Conservation (phyloP, 2,797 vertebrate species). For the Microctenopoma steveboyesi region DNA sequence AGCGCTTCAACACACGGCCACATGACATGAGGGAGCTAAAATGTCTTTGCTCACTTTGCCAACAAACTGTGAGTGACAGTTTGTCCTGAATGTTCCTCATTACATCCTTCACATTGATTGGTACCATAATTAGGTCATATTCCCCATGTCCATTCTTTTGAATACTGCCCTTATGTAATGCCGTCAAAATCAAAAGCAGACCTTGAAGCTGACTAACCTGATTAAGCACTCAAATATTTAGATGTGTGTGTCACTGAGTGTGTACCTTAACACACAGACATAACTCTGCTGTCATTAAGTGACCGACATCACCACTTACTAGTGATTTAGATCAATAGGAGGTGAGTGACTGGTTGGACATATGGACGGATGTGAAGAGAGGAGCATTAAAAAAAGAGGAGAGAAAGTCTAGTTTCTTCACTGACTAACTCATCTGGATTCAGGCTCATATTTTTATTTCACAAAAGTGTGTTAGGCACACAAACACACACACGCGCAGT, state of each 20-base stretch:
- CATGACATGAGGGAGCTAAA: neutral
- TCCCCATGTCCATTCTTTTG: slow-evolving; percentile 16
- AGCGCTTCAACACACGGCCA: no score
- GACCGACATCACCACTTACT: slow-evolving; percentile 13
- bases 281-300: slow-evolving; percentile 10
- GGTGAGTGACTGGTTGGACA: neutral
- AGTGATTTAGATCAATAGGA: no score
- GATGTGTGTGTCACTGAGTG: slow-evolving; percentile 14
- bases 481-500: slow-evolving; percentile 10
- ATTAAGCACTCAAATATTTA: slow-evolving; percentile 53
- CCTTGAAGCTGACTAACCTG: slow-evolving; percentile 43
- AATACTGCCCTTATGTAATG: slow-evolving; percentile 21
- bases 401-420: neutral
- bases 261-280: neutral
- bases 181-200: slow-evolving; percentile 55
- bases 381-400: neutral
- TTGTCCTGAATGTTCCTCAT: slow-evolving; percentile 21
- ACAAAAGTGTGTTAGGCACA: neutral
- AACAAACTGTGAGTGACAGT: slow-evolving; percentile 14
- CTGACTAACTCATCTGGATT: slow-evolving; percentile 26
- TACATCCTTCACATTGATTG: slow-evolving; percentile 27
- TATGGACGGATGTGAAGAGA: neutral
- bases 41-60: slow-evolving; percentile 14
- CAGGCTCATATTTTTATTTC: neutral
- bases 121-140: slow-evolving; percentile 23